Conservation (phyloP, 2,113 vertebrate genomes). For the Mustela lutreola region DNA sequence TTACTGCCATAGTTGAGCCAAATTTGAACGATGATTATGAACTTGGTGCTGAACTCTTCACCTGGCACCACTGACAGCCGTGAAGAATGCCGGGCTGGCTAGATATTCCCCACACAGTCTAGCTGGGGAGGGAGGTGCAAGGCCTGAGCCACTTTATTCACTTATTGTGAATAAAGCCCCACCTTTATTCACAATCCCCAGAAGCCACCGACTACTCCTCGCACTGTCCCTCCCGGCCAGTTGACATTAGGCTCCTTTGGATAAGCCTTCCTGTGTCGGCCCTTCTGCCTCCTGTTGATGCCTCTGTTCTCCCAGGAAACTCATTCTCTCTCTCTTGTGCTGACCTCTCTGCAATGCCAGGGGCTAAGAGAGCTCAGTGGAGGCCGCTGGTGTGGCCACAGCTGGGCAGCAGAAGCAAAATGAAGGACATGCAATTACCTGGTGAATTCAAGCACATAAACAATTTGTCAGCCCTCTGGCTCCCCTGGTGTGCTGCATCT, state of each 20-base stretch:
- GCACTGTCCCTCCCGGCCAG: accelerated
- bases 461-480: background rate
- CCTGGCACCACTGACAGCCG: background rate
- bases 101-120: background rate
- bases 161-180: too few species aligned
- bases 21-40: slow-evolving; percentile 3
- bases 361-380: background rate
- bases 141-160: background rate
- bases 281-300: background rate
- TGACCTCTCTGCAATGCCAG: background rate
- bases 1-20: background rate
- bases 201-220: background rate
- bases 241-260: background rate
- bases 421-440: slow-evolving; percentile 21
- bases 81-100: background rate
- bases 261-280: background rate
- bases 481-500: background rate
- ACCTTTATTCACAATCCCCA: background rate
- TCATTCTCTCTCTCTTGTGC: background rate
- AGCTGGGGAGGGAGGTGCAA: background rate
- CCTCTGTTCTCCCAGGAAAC: background rate
- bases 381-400: background rate
- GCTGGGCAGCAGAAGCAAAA: background rate
- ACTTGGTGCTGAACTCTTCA: background rate
- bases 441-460: slow-evolving; percentile 68